Conservation (phyloP, 2,113 vertebrate species). For the Platycercus adscitus region DNA sequence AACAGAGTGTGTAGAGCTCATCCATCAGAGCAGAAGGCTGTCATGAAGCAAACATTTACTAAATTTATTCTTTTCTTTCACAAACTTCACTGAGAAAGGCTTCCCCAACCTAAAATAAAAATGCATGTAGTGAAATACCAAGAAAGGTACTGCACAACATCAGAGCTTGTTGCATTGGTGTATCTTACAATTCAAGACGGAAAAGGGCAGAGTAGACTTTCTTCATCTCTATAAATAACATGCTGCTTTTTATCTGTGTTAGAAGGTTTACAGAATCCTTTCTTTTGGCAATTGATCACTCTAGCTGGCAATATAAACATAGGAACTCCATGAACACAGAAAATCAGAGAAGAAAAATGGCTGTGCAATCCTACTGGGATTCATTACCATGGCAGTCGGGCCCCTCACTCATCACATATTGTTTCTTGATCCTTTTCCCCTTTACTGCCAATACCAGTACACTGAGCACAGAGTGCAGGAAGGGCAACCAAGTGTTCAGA, state of each 20-base stretch:
- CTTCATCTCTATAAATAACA: constrained; percentile 28
- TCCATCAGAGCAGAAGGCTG: not conserved
- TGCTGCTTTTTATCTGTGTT: constrained; percentile 7
- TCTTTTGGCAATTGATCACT: not conserved
- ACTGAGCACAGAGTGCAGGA: not conserved
- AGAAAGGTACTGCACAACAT: not conserved
- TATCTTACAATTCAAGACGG: constrained; percentile 9
- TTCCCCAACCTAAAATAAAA: not conserved
- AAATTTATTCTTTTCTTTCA: not conserved
- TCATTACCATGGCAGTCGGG: not conserved
- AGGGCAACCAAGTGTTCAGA: not conserved
- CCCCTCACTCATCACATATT: not conserved
- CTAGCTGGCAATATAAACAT: not conserved
- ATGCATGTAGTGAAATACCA: not conserved
- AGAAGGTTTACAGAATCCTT: constrained; percentile 41
- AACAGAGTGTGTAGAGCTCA: rapidly evolving
- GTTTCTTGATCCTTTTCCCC: not conserved
- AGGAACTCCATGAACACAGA: not conserved
- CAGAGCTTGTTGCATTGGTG: not conserved
- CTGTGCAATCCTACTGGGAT: not conserved
- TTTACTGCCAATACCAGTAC: not conserved
- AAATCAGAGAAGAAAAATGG: constrained; percentile 6
- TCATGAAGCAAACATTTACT: not conserved
- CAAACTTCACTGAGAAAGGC: rapidly evolving
- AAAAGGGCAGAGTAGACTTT: constrained; percentile 5